Base-by-base conservation (phyloP, 53 echinoderm and acorn worm species). In the Echinometra lucunter region DNA sequence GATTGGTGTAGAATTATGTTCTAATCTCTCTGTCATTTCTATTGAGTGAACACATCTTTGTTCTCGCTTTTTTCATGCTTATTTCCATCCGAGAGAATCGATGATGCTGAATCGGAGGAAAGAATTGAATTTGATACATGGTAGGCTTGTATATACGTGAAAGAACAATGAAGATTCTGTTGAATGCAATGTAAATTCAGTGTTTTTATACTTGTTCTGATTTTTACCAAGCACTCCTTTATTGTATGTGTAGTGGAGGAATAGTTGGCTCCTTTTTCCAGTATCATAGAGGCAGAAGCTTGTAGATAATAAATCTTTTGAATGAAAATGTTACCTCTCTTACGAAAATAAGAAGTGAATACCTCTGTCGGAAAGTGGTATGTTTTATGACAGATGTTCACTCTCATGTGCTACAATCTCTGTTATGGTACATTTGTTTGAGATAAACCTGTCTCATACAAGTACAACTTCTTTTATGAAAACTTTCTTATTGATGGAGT, bases 141-240 rank as follows among this genome's bases (percentile, higher is more conserved):
- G 32, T 88, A 89, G 57, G 21, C 5, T 37, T 89, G 89, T 88
- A 88, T 55, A 88, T 88, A 89, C 57, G 35, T 58, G 57, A 88
- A 88, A 44, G 44, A 89, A 37, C 27, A 58, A 38, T 23, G 89
- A 58, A 38, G 60, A 89, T 89, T 89, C 40, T 89, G 57, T 89
- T 89, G 57, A 89, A 60, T 89, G 89, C 89, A 89, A 89, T 60
- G 89, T 89, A 89, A 27, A 58, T 58, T 89, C 49, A 30, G 38
- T 89, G 89, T 89, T 89, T 88, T 89, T 89, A 89, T 89, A 89
- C 89, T 89, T 30, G 88, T 88, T 89, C 88, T 88, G 34, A 89
- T 89, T 89, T 89, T 89, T 89, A 89, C 89, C 89, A 57, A 89
- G 89, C 58, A 88, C 88, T 88, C 88, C 32, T 49, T n/a, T 60